Percentiles rank a stretch among this genome's conserved stretches.
Evolutionary conservation across 1,140 invertebrate genomes (phyloP).

Genomic region (Drosophila sp.): DNA sequence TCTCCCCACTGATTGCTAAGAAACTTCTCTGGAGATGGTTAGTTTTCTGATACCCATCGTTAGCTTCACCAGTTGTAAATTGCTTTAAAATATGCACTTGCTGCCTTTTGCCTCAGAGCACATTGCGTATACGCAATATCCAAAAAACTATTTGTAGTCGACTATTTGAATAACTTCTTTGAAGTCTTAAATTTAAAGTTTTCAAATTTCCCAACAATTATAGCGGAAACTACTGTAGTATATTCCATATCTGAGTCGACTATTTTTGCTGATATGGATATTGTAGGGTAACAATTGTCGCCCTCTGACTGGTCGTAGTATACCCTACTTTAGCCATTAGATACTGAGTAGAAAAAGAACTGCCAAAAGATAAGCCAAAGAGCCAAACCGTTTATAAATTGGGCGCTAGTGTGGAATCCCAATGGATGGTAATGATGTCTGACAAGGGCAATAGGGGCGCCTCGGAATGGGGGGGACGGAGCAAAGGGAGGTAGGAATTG

Average conservation of each 20-base stretch:
- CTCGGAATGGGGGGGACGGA: not conserved
- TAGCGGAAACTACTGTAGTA: not conserved
- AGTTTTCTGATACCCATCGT: constrained; percentile 34
- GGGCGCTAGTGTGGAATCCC: constrained; percentile 69
- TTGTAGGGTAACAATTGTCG: not conserved
- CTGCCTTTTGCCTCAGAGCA: not conserved
- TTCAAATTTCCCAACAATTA: not conserved
- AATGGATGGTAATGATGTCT: constrained; percentile 67
- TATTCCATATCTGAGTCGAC: no score
- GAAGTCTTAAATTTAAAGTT: not conserved
- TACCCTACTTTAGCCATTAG: constrained; percentile 4
- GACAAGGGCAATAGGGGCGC: constrained; percentile 1
- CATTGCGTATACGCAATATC: not conserved
- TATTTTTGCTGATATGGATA: not conserved
- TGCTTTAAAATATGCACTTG: constrained; percentile 51
- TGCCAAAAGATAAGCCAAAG: constrained; percentile 61
- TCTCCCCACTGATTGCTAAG: constrained; percentile 39
- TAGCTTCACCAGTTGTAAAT: constrained; percentile 23
- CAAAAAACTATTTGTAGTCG: not conserved
- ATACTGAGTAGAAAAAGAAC: constrained; percentile 7
- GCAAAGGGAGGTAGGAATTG: not conserved
- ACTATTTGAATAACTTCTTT: not conserved
- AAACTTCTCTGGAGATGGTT: constrained; percentile 19
- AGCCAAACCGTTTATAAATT: constrained; percentile 74
- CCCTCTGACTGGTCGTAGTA: not conserved